These are phyloP conservation scores for Naja naja DNA, from an alignment of 2,113 vertebrate genomes.

Conservation along the genomic window DNA sequence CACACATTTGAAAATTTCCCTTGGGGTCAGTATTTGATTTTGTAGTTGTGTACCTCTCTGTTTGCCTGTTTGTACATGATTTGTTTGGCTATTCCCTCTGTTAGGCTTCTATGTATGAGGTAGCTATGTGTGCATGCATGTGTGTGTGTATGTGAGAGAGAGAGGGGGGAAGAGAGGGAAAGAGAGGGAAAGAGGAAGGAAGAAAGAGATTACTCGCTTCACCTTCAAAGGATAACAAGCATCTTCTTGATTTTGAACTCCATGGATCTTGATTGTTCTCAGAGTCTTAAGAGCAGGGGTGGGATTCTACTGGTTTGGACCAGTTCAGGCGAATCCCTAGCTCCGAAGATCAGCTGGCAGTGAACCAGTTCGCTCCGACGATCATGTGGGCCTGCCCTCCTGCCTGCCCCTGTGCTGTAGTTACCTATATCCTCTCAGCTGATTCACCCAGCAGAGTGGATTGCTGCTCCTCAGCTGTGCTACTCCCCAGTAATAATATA, in stretches of 20 bases:
- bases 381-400: too few relatives aligned
- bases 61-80: not conserved
- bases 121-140: not conserved
- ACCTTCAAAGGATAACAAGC: not conserved
- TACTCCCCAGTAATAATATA: too few relatives aligned
- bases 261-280: not conserved
- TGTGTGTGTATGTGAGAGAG: not conserved
- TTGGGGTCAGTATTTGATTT: not conserved
- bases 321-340: not conserved
- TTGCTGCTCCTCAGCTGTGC: too few relatives aligned
- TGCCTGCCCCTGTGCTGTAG: too few relatives aligned
- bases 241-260: not conserved
- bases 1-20: not conserved
- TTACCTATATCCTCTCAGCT: too few relatives aligned
- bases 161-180: too few relatives aligned
- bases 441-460: too few relatives aligned
- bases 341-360: too few relatives aligned
- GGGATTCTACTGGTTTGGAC: not conserved
- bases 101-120: not conserved
- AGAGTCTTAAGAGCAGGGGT: not conserved
- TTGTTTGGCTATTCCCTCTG: not conserved
- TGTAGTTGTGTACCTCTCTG: not conserved
- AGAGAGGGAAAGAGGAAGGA: not conserved
- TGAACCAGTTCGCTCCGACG: too few relatives aligned
- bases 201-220: not conserved